Evolutionary conservation across 2,797 vertebrate genomes (phyloP).

Genomic region (Bovichtus variegatus): DNA sequence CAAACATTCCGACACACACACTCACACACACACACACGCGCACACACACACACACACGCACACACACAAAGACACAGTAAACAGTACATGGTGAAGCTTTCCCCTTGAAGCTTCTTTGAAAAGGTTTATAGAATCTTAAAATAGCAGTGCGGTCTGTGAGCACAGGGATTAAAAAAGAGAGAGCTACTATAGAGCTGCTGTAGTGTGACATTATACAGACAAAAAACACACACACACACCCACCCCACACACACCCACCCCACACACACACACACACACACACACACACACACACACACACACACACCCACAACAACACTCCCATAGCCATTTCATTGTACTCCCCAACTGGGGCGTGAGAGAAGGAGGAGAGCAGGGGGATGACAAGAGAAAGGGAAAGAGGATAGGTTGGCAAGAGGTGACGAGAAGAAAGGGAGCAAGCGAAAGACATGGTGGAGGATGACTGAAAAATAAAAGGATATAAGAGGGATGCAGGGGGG

Average conservation of each 20-base stretch:
- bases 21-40: slow-evolving; percentile 13
- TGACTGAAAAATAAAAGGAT: slow-evolving; percentile 50
- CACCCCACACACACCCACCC: slow-evolving; percentile 30
- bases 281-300: slow-evolving; percentile 35
- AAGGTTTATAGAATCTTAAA: slow-evolving; percentile 84
- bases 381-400: slow-evolving; percentile 56
- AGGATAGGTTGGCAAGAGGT: slow-evolving; percentile 68
- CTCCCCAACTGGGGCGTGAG: slow-evolving; percentile 82
- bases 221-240: slow-evolving; percentile 41
- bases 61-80: slow-evolving; percentile 51
- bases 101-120: slow-evolving; percentile 74
- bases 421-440: slow-evolving; percentile 60
- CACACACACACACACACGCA: neutral
- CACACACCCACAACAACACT: slow-evolving; percentile 46
- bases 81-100: slow-evolving; percentile 61
- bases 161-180: slow-evolving; percentile 78
- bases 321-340: slow-evolving; percentile 75
- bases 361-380: slow-evolving; percentile 65
- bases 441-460: slow-evolving; percentile 43
- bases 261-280: slow-evolving; percentile 22
- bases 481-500: slow-evolving; percentile 26
- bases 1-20: slow-evolving; percentile 26
- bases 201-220: slow-evolving; percentile 75
- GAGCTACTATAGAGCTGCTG: slow-evolving; percentile 71
- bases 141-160: slow-evolving; percentile 80